Base-by-base conservation (phyloP, 1,140 invertebrate species). In the Pseudomyrmex flavicornis region DNA sequence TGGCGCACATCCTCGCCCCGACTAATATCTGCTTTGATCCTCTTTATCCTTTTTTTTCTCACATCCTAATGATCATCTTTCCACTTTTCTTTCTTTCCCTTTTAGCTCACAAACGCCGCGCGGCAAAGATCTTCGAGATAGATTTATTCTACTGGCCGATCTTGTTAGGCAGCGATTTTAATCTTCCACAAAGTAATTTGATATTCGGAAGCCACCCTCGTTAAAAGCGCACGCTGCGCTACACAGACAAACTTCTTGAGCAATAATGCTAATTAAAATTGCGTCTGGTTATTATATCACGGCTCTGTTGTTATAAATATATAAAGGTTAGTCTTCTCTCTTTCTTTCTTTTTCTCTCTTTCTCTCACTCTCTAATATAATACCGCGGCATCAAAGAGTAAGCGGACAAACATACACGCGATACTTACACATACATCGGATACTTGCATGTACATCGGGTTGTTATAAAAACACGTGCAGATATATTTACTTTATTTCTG, bases 221-320 rank as follows among this genome's bases (percentile, higher is more conserved):
- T 79, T 79, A 79, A 79, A 58, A 46, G 44, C 15, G 26, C 20
- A 12, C 52, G 17, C 35, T n/a, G 35, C 50, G 65, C 35, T 35
- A 79, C 58, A 50, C 44, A 65, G 15, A 17, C 20, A 15, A 20
- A 58, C 54, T 35, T 59, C 66, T 79, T 79, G 65, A 15, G 65
- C 76, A 79, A 69, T 79, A 70, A 79, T 79, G 66, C 65, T 79
- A 70, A 79, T 79, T 79, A 70, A 70, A 79, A 79, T 79, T 48
- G 20, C 54, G 54, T 70, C 76, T n/a, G 35, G 9, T 79, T 79
- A 68, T 68, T 77, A 69, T 58, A 52, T 77, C 74, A 68, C 17
- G 13, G 26, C 26, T n/a, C 54, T 13, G 4, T 17, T 12, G 63
- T 79, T 79, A 70, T 79, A 79, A 70, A 70, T 79, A 79, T 79